Base-by-base conservation (phyloP, 2,797 vertebrate genomes). In the Enteromius radiatus region DNA sequence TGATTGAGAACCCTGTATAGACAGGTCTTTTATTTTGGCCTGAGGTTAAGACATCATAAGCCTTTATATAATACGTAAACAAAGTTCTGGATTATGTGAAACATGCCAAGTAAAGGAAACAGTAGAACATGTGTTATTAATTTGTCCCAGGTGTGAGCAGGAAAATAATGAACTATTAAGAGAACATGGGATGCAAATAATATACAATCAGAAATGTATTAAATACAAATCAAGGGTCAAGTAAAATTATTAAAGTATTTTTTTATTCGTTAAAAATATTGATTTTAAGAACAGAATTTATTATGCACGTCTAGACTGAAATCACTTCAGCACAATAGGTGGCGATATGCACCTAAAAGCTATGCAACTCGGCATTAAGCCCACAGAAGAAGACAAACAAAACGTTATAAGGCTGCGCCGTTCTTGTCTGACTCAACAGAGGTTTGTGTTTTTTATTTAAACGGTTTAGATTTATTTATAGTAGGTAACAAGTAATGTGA, bases 21-120 rank as follows among this genome's bases (percentile, higher is more conserved):
- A 61, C 5, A 61, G 5, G 21, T 52, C 69, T 73, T 73, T 73
- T 73, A 73, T 33, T 73, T 73, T 73, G 45, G 0, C 21, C 17
- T 33, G 5, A 0, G 3, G 10, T 52, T 33, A 7, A 0, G 38
- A 43, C 41, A 43, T 43, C 36, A 38, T 38, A 8, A 38, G 36
- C 36, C 47, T 49, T 49, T 49, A 49, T 49, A 19, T 49, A 49
- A 17, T 5, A 6, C 4, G 0, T 49, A n/a, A 54, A 54, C 21
- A 5, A 9, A n/a, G 52, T 54, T 8, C 52, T n/a, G 52, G 21
- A 54, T 21, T n/a, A 54, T n/a, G 21, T n/a, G 52, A 54, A 54
- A n/a, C 49, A 52, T 21, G 19, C 2, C 49, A 54, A 54, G 49
- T 54, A n/a, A 21, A 54, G 49, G 19, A 52, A n/a, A n/a, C 49